Percentiles rank a stretch among this genome's conserved stretches.
phyloP scores from a whole-genome alignment of 2,888 invertebrate species.

The Melipona beecheii region DNA sequence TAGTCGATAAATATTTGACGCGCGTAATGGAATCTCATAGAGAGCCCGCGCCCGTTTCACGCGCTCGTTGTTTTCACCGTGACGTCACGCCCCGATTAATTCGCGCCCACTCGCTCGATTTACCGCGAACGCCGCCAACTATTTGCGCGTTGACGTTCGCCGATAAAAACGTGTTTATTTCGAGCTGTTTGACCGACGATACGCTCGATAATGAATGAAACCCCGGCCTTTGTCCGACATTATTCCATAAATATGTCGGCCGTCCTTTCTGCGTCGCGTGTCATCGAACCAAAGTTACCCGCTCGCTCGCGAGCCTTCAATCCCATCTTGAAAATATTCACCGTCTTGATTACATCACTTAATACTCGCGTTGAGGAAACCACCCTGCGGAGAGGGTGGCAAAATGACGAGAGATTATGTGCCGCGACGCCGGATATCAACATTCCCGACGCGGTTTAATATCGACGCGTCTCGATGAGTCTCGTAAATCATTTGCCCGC shows the following conservation, averaged over 20 bases:
- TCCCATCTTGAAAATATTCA: not conserved
- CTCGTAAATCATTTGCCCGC: constrained; percentile 58
- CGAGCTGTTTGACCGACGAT: not conserved
- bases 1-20: constrained; percentile 60
- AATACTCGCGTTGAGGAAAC: constrained; percentile 19
- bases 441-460: constrained; percentile 59
- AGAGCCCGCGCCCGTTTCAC: constrained; percentile 6
- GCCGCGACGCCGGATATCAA: constrained; percentile 50
- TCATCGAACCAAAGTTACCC: not conserved
- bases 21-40: constrained; percentile 52
- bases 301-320: not conserved
- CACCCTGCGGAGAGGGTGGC: constrained; percentile 11
- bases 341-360: not conserved
- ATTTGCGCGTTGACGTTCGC: constrained; percentile 7
- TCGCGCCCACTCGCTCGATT: constrained; percentile 12
- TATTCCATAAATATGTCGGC: not conserved
- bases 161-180: constrained; percentile 20
- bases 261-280: not conserved
- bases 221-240: not conserved
- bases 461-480: constrained; percentile 56
- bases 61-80: constrained; percentile 10
- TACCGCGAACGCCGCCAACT: not conserved
- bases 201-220: constrained; percentile 11
- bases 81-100: constrained; percentile 7
- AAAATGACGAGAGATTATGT: constrained; percentile 52